These are phyloP conservation scores for Lethocerus indicus DNA, from an alignment of 1,140 invertebrate species.

Conservation along the genomic window DNA sequence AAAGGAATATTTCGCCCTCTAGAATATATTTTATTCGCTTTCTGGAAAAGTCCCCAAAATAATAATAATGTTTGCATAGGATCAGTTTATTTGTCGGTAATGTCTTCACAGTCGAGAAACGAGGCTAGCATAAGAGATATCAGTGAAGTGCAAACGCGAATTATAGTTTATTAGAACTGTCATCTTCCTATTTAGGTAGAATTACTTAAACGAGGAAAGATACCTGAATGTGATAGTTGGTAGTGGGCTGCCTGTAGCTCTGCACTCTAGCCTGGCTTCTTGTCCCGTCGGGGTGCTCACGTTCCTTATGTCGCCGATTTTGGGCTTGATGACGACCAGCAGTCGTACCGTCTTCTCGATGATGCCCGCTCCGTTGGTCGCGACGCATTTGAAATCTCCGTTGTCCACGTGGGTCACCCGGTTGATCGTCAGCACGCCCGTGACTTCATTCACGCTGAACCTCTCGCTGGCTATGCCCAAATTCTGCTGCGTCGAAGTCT, in stretches of 20 bases:
- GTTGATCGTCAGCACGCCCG: constrained; percentile 48
- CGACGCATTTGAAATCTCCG: constrained; percentile 65
- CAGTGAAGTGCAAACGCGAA: no score
- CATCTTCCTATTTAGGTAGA: no score
- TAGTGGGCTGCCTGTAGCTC: constrained; percentile 54
- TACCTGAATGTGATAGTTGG: constrained; percentile 59
- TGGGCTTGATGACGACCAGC: constrained; percentile 50
- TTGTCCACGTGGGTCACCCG: constrained; percentile 59
- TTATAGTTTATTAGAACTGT: no score
- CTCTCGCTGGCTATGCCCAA: constrained; percentile 42
- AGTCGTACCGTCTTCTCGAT: constrained; percentile 43
- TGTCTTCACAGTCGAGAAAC: no score
- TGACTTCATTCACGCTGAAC: constrained; percentile 23
- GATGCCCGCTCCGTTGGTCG: constrained; percentile 60
- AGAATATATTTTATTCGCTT: no score
- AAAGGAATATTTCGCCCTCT: no score
- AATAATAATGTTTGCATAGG: no score
- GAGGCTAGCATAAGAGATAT: no score
- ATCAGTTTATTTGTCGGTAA: no score
- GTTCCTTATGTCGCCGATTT: constrained; percentile 60
- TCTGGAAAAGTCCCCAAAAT: no score
- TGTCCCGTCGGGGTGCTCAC: constrained; percentile 42
- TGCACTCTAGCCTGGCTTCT: constrained; percentile 50
- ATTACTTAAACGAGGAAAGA: constrained; percentile 17
- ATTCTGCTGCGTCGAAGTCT: constrained; percentile 28